phyloP scores from a whole-genome alignment of 1,140 invertebrate genomes.

The Drosophila ohnishii region DNA sequence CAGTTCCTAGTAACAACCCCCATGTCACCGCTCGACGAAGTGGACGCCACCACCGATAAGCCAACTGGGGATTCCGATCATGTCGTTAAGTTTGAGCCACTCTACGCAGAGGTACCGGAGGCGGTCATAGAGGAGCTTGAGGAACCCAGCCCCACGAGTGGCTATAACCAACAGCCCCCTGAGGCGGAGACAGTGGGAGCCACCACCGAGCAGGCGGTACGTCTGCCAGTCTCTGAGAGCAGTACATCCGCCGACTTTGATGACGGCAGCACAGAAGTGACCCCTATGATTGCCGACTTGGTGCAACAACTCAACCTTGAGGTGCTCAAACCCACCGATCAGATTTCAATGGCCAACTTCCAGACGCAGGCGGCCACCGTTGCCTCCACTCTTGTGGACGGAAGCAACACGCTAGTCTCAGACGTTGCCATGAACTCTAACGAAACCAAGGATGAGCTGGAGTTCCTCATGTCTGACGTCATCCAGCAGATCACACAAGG shows the following conservation, averaged over 20 bases:
- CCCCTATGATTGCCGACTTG: constrained; percentile 70
- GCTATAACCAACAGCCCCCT: background rate
- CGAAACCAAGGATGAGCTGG: constrained; percentile 76
- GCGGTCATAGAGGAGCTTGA: constrained; percentile 35
- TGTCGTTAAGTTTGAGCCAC: constrained; percentile 55
- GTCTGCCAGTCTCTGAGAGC: constrained; percentile 58
- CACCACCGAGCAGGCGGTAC: constrained; percentile 43
- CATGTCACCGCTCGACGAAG: constrained; percentile 43
- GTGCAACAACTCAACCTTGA: constrained; percentile 76
- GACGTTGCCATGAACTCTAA: constrained; percentile 69
- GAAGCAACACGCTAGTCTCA: constrained; percentile 54
- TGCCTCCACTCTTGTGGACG: constrained; percentile 79
- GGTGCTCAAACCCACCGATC: constrained; percentile 69
- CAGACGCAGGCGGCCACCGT: constrained; percentile 82
- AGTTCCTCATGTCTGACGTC: constrained; percentile 77
- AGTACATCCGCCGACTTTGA: constrained; percentile 23
- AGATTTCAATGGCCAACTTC: constrained; percentile 81
- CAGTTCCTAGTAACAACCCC: constrained; percentile 62
- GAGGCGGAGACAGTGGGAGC: background rate
- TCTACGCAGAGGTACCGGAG: constrained; percentile 52
- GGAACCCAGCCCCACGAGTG: constrained; percentile 14
- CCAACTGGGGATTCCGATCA: constrained; percentile 31
- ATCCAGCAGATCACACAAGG: constrained; percentile 71
- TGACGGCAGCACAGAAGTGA: constrained; percentile 61
- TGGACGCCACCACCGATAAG: constrained; percentile 32